Evolutionary conservation across 2,888 invertebrate species (phyloP), one percentile per base, ranked within the genome.

Genomic region (Platycheirus albimanus): DNA sequence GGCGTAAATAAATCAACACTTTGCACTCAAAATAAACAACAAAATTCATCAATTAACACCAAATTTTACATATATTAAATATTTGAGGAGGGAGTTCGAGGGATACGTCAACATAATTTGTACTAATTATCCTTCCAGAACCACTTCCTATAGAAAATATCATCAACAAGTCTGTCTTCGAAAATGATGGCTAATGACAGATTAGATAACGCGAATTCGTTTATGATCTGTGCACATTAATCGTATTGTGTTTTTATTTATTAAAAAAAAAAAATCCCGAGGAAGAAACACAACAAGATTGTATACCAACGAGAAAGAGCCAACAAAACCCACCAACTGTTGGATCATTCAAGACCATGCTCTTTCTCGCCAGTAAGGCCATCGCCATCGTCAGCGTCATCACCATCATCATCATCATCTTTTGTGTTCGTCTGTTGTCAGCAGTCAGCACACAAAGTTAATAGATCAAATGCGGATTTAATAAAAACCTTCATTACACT

Each of bases 381-480:
- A n/a, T n/a, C n/a, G n/a, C n/a, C n/a, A n/a, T n/a, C n/a, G n/a
- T n/a, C n/a, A n/a, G n/a, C n/a, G n/a, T n/a, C 51, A 19, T 49
- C 28, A 30, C 17, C 52, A 52, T 51, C 28, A 51, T 15, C 15
- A 17, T 30, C 4, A 30, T 17, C 24, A 33, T 52, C 52, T 33
- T 17, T 33, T 52, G 17, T 52, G 8, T 24, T 4, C 30, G 3
- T 8, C 13, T 52, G 30, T 17, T 17, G 11, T 11, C 10, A 33
- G 33, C 51, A n/a, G n/a, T n/a, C n/a, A n/a, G n/a, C 30, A 33
- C 15, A 33, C 17, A 52, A 52, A 52, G 11, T 52, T 52, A 52
- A 33, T 52, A 51, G 30, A 30, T 30, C 51, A 51, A 51, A 51
- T 17, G 51, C 10, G 30, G 15, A 30, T 51, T 51, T 51, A 51